phyloP scores from a whole-genome alignment of 2,888 invertebrate species.

The Sinelater perroti region DNA sequence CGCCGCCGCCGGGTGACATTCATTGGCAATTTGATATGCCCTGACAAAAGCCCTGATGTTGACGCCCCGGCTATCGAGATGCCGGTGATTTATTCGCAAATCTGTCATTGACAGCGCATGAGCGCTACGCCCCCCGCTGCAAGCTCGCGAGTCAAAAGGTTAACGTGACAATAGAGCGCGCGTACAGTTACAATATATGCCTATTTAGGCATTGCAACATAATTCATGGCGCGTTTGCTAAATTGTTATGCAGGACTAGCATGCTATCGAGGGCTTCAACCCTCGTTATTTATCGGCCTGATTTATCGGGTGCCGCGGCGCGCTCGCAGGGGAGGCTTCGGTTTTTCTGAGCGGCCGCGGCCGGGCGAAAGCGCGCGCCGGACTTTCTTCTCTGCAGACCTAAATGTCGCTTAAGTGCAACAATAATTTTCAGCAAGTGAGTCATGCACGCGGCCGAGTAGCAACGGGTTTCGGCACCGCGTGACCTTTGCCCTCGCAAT shows the following conservation, averaged over 20 bases:
- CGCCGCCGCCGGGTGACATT: slow-evolving; percentile 16
- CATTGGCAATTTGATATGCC: slow-evolving; percentile 22
- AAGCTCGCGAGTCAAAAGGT: slow-evolving; percentile 20
- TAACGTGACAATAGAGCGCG: slow-evolving; percentile 17
- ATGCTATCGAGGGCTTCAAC: slow-evolving; percentile 22
- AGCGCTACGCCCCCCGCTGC: slow-evolving; percentile 17
- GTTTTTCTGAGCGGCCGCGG: neutral
- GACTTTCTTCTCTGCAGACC: no score
- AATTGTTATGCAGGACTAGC: slow-evolving; percentile 25
- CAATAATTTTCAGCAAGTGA: slow-evolving; percentile 15
- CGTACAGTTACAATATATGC: slow-evolving; percentile 16
- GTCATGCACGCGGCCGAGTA: slow-evolving; percentile 26
- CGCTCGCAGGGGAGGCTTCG: neutral
- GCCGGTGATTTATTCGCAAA: slow-evolving; percentile 19
- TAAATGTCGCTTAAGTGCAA: slow-evolving; percentile 5
- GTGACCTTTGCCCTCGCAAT: slow-evolving; percentile 38
- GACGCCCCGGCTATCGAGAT: slow-evolving; percentile 14
- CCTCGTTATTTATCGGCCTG: slow-evolving; percentile 17
- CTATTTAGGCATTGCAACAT: slow-evolving; percentile 13
- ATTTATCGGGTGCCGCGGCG: neutral
- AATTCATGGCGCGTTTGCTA: slow-evolving; percentile 11
- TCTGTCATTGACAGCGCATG: slow-evolving; percentile 19
- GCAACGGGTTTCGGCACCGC: slow-evolving; percentile 30
- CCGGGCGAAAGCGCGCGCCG: no score
- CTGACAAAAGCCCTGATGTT: slow-evolving; percentile 24